Evolutionary conservation across 1,140 invertebrate genomes (phyloP), one percentile per base, ranked within the genome.

Genomic region (Chlorops oryzae): DNA sequence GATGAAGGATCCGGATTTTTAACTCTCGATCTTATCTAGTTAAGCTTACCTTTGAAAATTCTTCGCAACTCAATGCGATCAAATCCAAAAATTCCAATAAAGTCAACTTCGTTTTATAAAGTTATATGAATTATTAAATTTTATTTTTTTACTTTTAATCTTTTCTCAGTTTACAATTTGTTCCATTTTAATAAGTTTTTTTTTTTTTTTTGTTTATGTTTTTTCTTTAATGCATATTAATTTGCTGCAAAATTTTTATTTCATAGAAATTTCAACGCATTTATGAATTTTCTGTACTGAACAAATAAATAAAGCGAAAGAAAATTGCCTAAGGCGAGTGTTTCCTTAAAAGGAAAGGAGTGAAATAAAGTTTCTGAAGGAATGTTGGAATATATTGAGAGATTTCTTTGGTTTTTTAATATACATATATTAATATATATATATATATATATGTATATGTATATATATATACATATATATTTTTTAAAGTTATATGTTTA

Each of bases 381-480:
- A 57, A 57, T 58, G 35, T 28, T 51, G 50, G 32, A 57, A 57
- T 35, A 50, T 58, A 41, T 32, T 34, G 20, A 32, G 18, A 15
- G 20, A 25, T 32, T 32, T 25, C 43, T 7, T 32, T 18, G 5
- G 13, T 34, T 46, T 46, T 15, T 18, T 2, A 27, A 6, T 27
- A 41, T 52, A 41, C 46, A 40, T 42, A 21, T 41, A 32, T 39
- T 34, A 38, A 18, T 25, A 22, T 13, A 3, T 32, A 17, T 38
- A 20, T 35, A 56, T 51, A 10, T 47, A 37, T 58, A 58, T 57
- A 34, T 58, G 53, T 53, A 44, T 43, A 28, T 47, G 50, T 54
- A 44, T 57, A 57, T 55, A 57, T 57, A 40, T 25, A 38, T 49
- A 23, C 50, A n/a, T 43, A 25, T 17, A 15, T 41, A 10, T 50